phyloP scores from a whole-genome alignment of 1,140 invertebrate species.

The Ruditapes philippinarum region DNA sequence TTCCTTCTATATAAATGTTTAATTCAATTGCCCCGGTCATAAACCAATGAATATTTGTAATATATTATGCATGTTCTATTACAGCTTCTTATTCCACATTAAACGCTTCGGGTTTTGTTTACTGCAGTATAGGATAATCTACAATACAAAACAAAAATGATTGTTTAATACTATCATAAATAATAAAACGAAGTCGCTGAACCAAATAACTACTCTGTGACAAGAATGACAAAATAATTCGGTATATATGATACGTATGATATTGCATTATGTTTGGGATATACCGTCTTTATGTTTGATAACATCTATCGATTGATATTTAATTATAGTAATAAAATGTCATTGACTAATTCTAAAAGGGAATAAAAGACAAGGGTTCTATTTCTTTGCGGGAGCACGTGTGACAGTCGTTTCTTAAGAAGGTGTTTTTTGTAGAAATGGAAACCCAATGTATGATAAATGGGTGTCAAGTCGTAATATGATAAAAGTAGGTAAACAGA shows the following conservation, averaged over 20 bases:
- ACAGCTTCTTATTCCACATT: too few relatives aligned
- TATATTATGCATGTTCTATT: too few relatives aligned
- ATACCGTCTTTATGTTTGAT: neutral
- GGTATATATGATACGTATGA: slow-evolving; percentile 14
- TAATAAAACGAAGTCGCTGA: slow-evolving; percentile 2
- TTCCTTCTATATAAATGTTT: neutral
- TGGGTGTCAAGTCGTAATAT: too few relatives aligned
- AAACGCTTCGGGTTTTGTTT: neutral
- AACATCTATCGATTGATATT: slow-evolving; percentile 34
- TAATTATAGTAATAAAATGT: slow-evolving; percentile 35
- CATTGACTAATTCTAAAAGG: neutral
- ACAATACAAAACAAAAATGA: neutral
- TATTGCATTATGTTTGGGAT: neutral
- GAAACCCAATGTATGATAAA: too few relatives aligned
- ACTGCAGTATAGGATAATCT: neutral
- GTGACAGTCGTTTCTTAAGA: neutral
- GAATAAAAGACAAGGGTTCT: neutral
- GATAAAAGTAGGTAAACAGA: too few relatives aligned
- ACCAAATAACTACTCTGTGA: neutral
- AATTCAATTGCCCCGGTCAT: neutral
- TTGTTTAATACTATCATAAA: neutral
- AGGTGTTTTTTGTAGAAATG: too few relatives aligned
- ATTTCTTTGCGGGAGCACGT: slow-evolving; percentile 7
- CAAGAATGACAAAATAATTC: slow-evolving; percentile 11
- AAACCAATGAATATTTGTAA: neutral